Percentiles rank a stretch among this genome's conserved stretches.
Conservation (phyloP, 2,797 vertebrate species). For the Sebastiscus albofasciatus region DNA sequence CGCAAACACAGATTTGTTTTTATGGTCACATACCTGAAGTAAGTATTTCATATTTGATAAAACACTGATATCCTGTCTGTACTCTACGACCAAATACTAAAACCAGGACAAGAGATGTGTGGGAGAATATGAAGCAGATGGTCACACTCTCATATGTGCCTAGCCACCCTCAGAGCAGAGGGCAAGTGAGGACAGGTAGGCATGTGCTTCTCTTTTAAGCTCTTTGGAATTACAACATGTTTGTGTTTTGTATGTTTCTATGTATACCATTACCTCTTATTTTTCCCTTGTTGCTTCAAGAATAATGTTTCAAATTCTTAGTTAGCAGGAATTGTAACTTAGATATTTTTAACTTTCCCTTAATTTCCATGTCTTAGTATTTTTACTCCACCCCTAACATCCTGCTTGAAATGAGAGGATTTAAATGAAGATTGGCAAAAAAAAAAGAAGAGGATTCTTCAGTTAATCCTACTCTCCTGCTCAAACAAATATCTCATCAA, state of each 20-base stretch:
- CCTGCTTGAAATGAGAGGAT: slow-evolving; percentile 46
- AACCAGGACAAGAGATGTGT: not conserved
- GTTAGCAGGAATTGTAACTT: not conserved
- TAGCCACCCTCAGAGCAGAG: slow-evolving; percentile 5
- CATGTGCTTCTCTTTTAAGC: slow-evolving; percentile 8
- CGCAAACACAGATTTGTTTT: not conserved
- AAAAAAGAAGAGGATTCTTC: slow-evolving; percentile 45
- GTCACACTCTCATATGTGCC: not conserved
- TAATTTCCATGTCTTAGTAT: not conserved
- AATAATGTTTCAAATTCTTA: not conserved
- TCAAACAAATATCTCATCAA: slow-evolving; percentile 72
- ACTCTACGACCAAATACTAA: not conserved
- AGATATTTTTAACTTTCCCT: not conserved
- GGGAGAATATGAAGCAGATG: slow-evolving; percentile 30
- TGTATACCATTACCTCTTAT: not conserved
- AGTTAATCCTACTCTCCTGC: slow-evolving; percentile 58
- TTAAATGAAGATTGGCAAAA: slow-evolving; percentile 54
- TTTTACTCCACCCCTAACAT: slow-evolving; percentile 14
- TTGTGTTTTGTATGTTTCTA: not conserved
- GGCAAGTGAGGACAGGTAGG: slow-evolving; percentile 17
- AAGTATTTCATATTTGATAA: not conserved
- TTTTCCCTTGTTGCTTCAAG: not conserved
- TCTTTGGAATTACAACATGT: not conserved
- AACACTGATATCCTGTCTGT: not conserved
- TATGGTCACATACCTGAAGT: not conserved